Evolutionary conservation across 2,113 vertebrate genomes (phyloP), one percentile per base, ranked within the genome.

Genomic region (Ibidorhyncha struthersii): DNA sequence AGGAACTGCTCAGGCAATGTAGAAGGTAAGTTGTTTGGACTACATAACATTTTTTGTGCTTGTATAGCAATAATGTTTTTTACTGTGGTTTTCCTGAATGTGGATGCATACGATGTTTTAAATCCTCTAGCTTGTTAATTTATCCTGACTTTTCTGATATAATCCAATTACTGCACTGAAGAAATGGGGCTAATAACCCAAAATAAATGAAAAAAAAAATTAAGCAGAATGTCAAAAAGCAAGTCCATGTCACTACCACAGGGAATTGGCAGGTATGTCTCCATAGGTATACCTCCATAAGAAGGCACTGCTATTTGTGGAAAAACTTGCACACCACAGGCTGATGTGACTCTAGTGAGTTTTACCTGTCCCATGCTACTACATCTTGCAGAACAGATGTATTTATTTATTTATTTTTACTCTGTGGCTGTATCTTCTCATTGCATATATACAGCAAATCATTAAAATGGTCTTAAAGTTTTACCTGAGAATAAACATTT

Each of bases 1-100:
- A 87, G 69, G 45, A 70, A 40, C 21, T 5, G 5, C 38, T 45
- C 20, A 62, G 27, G 14, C 0, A 0, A n/a, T 22, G 14, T 2
- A 15, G 12, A 58, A 8, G 17, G 2, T 8, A 17, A 26, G 12
- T 41, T 72, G 2, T 86, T 89, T 32, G 49, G 6, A 34, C 52
- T 49, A 6, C 21, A 2, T 41, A 62, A 34, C 1, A 9, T 27
- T 81, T 86, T 67, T 61, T 2, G 16, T 53, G 3, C 29, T 69
- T 56, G 23, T 30, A 7, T 62, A 72, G 20, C 23, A 82, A 10
- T 67, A 10, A 22, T 16, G 4, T 1, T 38, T 89, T 83, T 69
- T 56, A 72, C 14, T 34, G 8, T 27, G 4, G 1, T 80, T 86
- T 84, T 88, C 38, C 18, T 43, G 30, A 45, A 38, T 43, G 7